Percentiles rank a stretch among this genome's conserved stretches.
Evolutionary conservation across 2,113 vertebrate species (phyloP).

Genomic region (Suricata suricatta): DNA sequence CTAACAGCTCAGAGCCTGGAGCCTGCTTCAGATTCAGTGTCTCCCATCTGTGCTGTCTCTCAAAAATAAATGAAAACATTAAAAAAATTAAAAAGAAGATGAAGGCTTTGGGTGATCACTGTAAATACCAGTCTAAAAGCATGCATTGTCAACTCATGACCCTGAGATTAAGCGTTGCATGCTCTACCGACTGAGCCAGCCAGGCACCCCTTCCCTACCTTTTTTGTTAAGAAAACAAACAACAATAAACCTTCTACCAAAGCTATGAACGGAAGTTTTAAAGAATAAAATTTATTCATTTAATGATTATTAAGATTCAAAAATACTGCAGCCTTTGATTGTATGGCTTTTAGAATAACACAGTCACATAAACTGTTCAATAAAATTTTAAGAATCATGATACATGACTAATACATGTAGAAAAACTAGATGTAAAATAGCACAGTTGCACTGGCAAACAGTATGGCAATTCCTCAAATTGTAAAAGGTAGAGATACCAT

Average conservation of each 20-base stretch:
- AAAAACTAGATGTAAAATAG: background rate
- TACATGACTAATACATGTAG: background rate
- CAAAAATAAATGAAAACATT: too few species aligned
- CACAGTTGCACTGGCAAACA: background rate
- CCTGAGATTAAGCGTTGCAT: too few species aligned
- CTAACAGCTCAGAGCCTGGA: too few species aligned
- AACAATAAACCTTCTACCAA: background rate
- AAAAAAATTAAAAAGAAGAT: background rate
- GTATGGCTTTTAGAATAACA: background rate
- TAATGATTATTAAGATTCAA: background rate
- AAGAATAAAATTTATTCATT: constrained; percentile 26
- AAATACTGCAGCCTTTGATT: background rate
- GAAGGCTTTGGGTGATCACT: background rate
- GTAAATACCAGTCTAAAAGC: background rate
- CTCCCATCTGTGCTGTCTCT: too few species aligned
- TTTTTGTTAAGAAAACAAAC: constrained; percentile 27
- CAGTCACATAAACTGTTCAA: background rate
- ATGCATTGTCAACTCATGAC: background rate
- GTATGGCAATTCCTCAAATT: background rate
- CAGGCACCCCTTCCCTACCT: background rate
- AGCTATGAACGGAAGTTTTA: background rate
- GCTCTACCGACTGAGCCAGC: too few species aligned
- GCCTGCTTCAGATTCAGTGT: too few species aligned
- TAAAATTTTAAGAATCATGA: background rate
- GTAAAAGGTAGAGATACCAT: background rate